Base-by-base conservation (phyloP, 2,888 invertebrate genomes). In the Stenoptilia bipunctidactyla region DNA sequence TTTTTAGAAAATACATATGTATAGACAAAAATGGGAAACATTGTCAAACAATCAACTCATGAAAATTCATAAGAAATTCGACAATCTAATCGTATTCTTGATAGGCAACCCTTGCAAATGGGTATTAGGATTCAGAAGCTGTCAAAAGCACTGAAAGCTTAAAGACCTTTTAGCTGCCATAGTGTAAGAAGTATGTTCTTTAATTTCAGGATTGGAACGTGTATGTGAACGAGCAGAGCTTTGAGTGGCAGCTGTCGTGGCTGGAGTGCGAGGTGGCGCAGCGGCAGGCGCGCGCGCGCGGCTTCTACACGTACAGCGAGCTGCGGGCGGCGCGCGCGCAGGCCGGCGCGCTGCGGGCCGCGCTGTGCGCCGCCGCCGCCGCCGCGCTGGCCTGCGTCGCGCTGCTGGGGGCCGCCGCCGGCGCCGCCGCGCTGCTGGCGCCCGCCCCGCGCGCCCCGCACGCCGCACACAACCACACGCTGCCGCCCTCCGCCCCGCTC, bases 231-330 rank as follows among this genome's bases (percentile, higher is more conserved):
- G 88, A 90, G 48, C 79, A 89, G 52, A 87, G 89, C 40, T 96
- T 96, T 70, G 91, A 92, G 76, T 71, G 85, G 35, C 90, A 92
- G 47, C 70, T 96, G 40, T 63, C 75, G 38, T 84, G 87, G 67
- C 73, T 94, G 42, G 94, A 95, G 72, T 84, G 82, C 44, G 85
- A 86, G 40, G 77, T 96, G 50, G 95, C 96, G 2, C 79, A 88
- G 49, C 87, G 87, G 53, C 90, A 94, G 76, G 92, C 90, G 10
- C 69, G 69, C 25, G 75, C 85, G 47, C 86, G 94, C 15, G 94
- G 94, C 1, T 93, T 92, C 90, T 90, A 91, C 58, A 93, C 94
- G 0, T 95, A 95, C 61, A 86, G 90, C 0, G 95, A 96, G 79
- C 74, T 95, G 40, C 74, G 86, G 49, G 87, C 86, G 15, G 42